phyloP scores from a whole-genome alignment of 2,888 invertebrate species.

The Yponomeuta evonymella region DNA sequence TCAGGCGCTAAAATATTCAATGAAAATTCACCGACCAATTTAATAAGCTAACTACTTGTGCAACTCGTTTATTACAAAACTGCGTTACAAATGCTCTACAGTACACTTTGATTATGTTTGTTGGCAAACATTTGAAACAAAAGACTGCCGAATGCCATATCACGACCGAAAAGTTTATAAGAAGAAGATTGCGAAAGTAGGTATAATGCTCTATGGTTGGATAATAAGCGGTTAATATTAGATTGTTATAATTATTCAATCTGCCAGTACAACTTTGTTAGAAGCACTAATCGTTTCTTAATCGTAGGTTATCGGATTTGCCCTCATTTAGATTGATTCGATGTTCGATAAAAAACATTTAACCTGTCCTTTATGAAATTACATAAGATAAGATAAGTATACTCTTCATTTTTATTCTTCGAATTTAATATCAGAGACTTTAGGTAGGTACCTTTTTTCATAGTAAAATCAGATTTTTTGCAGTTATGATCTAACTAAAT shows the following conservation, averaged over 20 bases:
- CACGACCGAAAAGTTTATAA: conserved; percentile 6
- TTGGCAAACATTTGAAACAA: conserved; percentile 6
- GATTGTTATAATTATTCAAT: conserved; percentile 4
- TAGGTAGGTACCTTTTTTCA: too few relatives aligned
- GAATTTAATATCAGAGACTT: too few relatives aligned
- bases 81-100: not conserved
- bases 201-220: not conserved
- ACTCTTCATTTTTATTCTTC: too few relatives aligned
- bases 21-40: not conserved
- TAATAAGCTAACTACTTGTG: not conserved
- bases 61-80: conserved; percentile 6
- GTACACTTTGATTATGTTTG: conserved; percentile 2
- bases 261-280: not conserved
- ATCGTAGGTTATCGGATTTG: not conserved
- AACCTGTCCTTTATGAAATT: too few relatives aligned
- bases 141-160: conserved; percentile 12
- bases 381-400: too few relatives aligned
- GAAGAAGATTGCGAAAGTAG: conserved; percentile 10
- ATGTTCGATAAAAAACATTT: too few relatives aligned
- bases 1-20: not conserved
- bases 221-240: not conserved
- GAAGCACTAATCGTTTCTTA: not conserved
- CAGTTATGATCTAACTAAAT: too few relatives aligned
- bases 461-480: too few relatives aligned
- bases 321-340: not conserved